phyloP scores from a whole-genome alignment of 2,888 invertebrate species.

The Diplazon laetatorius region DNA sequence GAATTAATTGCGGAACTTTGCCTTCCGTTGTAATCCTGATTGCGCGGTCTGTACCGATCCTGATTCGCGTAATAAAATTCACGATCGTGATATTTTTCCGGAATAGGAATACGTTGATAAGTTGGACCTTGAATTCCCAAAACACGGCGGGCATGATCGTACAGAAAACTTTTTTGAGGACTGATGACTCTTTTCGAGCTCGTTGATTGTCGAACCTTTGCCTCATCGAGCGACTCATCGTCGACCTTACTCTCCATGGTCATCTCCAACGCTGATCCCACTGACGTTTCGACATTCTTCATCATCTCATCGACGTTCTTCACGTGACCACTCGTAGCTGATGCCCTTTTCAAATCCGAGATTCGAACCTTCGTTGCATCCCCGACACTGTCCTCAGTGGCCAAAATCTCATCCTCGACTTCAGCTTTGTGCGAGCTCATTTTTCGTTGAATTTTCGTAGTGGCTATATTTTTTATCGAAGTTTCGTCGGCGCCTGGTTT shows the following conservation, averaged over 20 bases:
- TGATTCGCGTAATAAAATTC: background rate
- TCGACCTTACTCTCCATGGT: background rate
- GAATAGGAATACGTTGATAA: background rate
- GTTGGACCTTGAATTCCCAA: background rate
- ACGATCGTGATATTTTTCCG: background rate
- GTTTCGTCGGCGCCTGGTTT: background rate
- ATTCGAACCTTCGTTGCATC: background rate
- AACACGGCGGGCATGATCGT: background rate
- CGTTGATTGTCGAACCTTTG: conserved; percentile 6
- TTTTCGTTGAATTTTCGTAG: conserved; percentile 1
- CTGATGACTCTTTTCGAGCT: background rate
- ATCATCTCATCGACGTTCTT: background rate
- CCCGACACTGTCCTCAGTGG: background rate
- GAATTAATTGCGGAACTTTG: conserved; percentile 3
- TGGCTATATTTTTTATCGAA: background rate
- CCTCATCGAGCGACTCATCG: background rate
- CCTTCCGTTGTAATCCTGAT: background rate
- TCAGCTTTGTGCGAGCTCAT: background rate
- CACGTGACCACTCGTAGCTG: background rate
- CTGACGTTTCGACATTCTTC: background rate
- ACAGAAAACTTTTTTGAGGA: background rate
- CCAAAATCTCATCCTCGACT: background rate
- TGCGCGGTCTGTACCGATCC: background rate
- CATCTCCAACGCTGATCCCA: conserved; percentile 9
- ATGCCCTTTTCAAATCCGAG: background rate